Base-by-base conservation (phyloP, 2,797 vertebrate genomes). In the Chromis chromis region DNA sequence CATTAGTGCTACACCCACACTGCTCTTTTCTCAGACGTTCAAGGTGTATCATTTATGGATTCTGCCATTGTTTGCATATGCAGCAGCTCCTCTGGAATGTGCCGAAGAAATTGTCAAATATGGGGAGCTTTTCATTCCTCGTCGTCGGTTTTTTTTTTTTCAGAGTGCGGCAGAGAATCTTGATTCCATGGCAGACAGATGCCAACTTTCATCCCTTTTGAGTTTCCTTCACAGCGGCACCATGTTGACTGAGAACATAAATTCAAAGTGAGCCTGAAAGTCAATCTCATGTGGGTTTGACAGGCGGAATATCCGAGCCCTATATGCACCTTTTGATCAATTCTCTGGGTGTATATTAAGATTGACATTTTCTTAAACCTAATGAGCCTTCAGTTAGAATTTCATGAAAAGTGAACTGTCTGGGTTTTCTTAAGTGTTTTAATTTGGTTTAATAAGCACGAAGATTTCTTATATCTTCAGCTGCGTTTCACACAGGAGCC, bases 141-240 rank as follows among this genome's bases (percentile, higher is more conserved):
- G 6, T 46, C 13, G 1, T 72, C 64, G 57, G 50, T 36, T 36
- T 10, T 36, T 36, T 36, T 10, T 11, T 36, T 11, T 52, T 81
- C 40, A 33, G 63, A 75, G 33, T 49, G 57, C 10, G 21, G 58
- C 58, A 39, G 27, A 65, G 61, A 84, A 78, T 82, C 74, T 62
- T 27, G 75, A 89, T 90, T 89, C 61, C 16, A 60, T 83, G 70
- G 79, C 78, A 87, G 80, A 78, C 76, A 77, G 70, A 90, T 87
- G 87, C 87, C 89, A 91, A 76, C 79, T 84, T 84, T 81, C 67
- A 80, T 91, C 76, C 60, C 66, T 71, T 83, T 87, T 84, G 76
- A 81, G 76, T 74, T 82, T 78, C 70, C 53, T 53, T 89, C 59
- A 72, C 56, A 80, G 65, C 83, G 55, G 56, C 65, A 65, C 65